Evolutionary conservation across 1,140 invertebrate genomes (phyloP).

Genomic region (Cydia strobilella): DNA sequence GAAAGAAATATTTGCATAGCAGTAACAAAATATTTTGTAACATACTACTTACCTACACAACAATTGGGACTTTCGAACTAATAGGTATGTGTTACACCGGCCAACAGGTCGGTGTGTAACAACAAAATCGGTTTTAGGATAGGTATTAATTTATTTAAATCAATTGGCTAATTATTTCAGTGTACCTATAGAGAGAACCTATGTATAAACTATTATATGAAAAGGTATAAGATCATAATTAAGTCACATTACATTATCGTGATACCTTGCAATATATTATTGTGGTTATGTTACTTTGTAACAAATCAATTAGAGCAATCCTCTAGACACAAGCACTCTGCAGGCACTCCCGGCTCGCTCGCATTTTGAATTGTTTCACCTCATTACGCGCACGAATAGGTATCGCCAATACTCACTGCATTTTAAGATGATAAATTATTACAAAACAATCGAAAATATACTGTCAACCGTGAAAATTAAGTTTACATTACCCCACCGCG

Average conservation of each 20-base stretch:
- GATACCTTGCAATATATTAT: background rate
- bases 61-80: too few relatives aligned
- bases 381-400: slow-evolving; percentile 68
- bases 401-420: slow-evolving; percentile 46
- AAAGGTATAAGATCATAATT: background rate
- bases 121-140: too few relatives aligned
- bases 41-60: too few relatives aligned
- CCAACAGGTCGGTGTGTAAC: too few relatives aligned
- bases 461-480: slow-evolving; percentile 37
- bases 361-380: slow-evolving; percentile 73
- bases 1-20: too few relatives aligned
- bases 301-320: slow-evolving; percentile 3
- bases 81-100: too few relatives aligned
- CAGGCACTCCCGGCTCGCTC: slow-evolving; percentile 52
- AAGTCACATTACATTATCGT: background rate
- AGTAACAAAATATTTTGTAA: too few relatives aligned
- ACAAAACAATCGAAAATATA: slow-evolving; percentile 40
- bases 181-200: background rate
- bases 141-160: too few relatives aligned
- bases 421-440: slow-evolving; percentile 44
- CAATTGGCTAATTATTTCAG: too few relatives aligned
- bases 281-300: background rate
- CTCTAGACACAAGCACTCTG: slow-evolving; percentile 34
- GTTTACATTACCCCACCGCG: slow-evolving; percentile 39
- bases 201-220: background rate